Percentiles rank a stretch among this genome's conserved stretches.
These are phyloP conservation scores for Ptiloglossa arizonensis DNA, from an alignment of 1,140 invertebrate species.

Conservation along the genomic window DNA sequence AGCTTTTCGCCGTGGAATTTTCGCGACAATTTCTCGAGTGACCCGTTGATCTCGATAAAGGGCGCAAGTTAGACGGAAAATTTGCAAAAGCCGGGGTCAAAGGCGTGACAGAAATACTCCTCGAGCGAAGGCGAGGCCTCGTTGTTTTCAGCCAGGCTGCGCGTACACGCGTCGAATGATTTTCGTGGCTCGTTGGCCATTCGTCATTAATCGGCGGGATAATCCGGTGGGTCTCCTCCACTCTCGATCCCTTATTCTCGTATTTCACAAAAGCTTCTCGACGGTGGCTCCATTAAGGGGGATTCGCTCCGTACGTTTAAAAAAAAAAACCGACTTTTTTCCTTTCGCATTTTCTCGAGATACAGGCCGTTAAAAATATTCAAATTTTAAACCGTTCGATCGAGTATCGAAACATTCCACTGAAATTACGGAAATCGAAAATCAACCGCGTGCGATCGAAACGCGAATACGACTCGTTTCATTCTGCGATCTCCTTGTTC, in stretches of 20 bases:
- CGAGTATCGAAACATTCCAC: no score
- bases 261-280: slow-evolving; percentile 35
- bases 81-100: not conserved
- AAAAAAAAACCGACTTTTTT: no score
- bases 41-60: not conserved
- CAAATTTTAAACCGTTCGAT: no score
- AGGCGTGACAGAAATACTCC: not conserved
- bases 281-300: not conserved
- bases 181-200: slow-evolving; percentile 57
- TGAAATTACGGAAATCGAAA: no score
- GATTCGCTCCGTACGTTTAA: no score
- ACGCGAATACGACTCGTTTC: no score
- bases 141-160: not conserved
- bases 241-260: slow-evolving; percentile 21
- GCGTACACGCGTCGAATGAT: slow-evolving; percentile 22
- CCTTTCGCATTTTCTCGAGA: no score
- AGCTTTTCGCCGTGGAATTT: not conserved
- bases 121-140: not conserved
- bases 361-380: no score
- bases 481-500: no score
- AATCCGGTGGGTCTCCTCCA: not conserved
- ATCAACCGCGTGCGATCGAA: no score
- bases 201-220: slow-evolving; percentile 60
- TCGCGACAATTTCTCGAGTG: not conserved
- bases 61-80: not conserved